Conservation (phyloP, 2,797 vertebrate genomes). For the Alectoris magna region DNA sequence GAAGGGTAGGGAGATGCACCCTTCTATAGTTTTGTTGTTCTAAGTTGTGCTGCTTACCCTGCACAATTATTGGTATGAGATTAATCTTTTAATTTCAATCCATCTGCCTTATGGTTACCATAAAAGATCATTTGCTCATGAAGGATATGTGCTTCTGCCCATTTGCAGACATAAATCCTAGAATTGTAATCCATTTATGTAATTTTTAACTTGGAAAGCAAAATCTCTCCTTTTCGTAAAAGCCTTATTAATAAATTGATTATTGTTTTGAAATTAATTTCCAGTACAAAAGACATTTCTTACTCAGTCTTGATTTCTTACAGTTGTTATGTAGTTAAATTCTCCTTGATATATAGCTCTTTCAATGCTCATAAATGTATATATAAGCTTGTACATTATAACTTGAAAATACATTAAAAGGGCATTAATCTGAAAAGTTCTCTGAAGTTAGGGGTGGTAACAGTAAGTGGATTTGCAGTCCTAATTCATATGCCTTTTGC, state of each 20-base stretch:
- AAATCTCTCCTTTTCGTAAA: background rate
- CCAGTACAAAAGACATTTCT: background rate
- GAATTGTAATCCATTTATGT: background rate
- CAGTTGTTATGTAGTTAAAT: background rate
- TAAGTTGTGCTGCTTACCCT: background rate
- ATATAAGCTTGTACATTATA: background rate
- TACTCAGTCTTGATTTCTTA: slow-evolving; percentile 1
- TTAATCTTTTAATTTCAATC: slow-evolving; percentile 23
- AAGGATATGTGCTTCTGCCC: slow-evolving; percentile 14
- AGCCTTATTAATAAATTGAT: background rate
- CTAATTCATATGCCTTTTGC: slow-evolving; percentile 42
- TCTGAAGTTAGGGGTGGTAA: slow-evolving; percentile 31
- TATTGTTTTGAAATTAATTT: slow-evolving; percentile 26
- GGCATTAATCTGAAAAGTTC: slow-evolving; percentile 6
- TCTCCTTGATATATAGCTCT: background rate
- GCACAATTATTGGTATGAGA: background rate
- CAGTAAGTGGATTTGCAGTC: slow-evolving; percentile 49
- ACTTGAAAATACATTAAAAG: slow-evolving; percentile 48
- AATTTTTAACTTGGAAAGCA: background rate
- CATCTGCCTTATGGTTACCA: slow-evolving; percentile 13
- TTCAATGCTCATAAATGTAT: background rate
- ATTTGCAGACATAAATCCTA: slow-evolving; percentile 59
- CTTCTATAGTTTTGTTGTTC: background rate
- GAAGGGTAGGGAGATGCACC: background rate
- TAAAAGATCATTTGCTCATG: slow-evolving; percentile 15